Evolutionary conservation across 2,888 invertebrate genomes (phyloP).

Genomic region (Drosophila peninsularis): DNA sequence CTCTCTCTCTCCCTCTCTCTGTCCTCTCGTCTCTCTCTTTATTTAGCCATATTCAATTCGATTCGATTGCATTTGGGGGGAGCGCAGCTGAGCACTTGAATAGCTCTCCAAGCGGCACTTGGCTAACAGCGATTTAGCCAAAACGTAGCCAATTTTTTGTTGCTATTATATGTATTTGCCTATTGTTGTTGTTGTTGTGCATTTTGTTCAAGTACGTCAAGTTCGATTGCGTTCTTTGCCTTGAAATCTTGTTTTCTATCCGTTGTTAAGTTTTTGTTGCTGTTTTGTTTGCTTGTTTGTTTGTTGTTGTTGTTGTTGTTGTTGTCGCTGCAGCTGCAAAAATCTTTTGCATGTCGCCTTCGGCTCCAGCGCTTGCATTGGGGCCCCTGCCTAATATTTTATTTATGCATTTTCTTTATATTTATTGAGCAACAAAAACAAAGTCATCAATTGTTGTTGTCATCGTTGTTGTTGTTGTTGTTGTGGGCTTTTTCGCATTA

Average conservation of each 20-base stretch:
- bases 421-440: slow-evolving; percentile 69
- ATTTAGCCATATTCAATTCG: background rate
- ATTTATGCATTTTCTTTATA: slow-evolving; percentile 72
- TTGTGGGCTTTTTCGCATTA: slow-evolving; percentile 58
- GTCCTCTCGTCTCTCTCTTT: background rate
- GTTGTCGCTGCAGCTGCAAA: slow-evolving; percentile 68
- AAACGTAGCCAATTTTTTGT: slow-evolving; percentile 72
- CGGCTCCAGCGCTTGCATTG: slow-evolving; percentile 16
- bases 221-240: slow-evolving; percentile 81
- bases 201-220: slow-evolving; percentile 80
- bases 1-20: background rate
- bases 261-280: slow-evolving; percentile 64
- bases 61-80: slow-evolving; percentile 3
- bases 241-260: slow-evolving; percentile 81
- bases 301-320: slow-evolving; percentile 27
- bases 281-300: slow-evolving; percentile 51
- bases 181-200: slow-evolving; percentile 61
- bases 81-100: slow-evolving; percentile 21
- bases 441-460: slow-evolving; percentile 51
- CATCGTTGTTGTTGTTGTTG: slow-evolving; percentile 31
- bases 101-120: slow-evolving; percentile 52
- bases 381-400: slow-evolving; percentile 66
- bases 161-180: slow-evolving; percentile 17
- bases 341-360: slow-evolving; percentile 70
- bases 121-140: slow-evolving; percentile 52